These are phyloP conservation scores for Chrysocyon brachyurus DNA, from an alignment of 2,797 vertebrate species.

Conservation along the genomic window DNA sequence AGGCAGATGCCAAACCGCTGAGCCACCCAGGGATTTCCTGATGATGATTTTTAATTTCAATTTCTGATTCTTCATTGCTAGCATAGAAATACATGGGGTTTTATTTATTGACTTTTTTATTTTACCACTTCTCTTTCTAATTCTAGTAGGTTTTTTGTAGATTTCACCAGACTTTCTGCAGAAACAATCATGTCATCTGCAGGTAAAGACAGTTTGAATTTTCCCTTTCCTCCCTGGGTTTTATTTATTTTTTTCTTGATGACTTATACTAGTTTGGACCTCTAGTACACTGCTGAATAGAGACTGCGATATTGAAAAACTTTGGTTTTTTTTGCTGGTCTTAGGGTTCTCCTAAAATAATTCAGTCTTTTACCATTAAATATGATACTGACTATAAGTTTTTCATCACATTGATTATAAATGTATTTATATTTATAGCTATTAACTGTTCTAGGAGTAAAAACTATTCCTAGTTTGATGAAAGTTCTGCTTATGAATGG, in stretches of 20 bases:
- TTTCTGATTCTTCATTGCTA: background rate
- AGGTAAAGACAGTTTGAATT: background rate
- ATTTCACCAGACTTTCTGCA: background rate
- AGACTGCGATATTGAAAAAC: background rate
- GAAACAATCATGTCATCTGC: background rate
- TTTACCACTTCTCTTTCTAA: background rate
- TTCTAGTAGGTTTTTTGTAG: background rate
- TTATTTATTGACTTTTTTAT: background rate
- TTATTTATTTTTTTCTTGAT: background rate
- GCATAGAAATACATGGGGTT: background rate
- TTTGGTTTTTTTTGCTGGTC: background rate
- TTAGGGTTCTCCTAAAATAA: background rate
- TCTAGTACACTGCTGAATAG: background rate
- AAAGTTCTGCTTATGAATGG: background rate
- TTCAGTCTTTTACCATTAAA: background rate
- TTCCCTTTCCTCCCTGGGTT: background rate
- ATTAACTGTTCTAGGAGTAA: background rate
- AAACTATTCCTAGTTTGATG: background rate
- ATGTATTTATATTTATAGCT: background rate
- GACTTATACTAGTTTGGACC: background rate
- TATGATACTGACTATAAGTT: background rate
- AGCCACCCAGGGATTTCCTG: background rate
- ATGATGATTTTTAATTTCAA: background rate
- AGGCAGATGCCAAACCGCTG: too few species aligned
- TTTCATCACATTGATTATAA: background rate